These are phyloP conservation scores for Cinclus mexicanus DNA, from an alignment of 2,113 vertebrate genomes.

Conservation along the genomic window DNA sequence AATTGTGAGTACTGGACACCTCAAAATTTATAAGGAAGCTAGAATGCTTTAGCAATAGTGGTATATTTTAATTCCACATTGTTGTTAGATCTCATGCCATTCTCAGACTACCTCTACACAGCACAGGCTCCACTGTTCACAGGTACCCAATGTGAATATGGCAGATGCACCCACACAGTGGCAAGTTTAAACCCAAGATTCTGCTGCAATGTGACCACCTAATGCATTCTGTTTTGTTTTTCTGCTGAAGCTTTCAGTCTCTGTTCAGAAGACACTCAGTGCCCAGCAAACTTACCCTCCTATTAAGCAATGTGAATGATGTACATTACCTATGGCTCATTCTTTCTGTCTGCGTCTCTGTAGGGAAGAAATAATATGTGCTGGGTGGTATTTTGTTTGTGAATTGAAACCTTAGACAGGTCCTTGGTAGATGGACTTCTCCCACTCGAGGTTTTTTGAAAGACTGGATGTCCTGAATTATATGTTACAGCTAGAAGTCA, in stretches of 20 bases:
- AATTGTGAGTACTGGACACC: neutral
- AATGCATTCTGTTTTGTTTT: neutral
- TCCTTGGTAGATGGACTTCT: neutral
- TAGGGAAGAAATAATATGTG: neutral
- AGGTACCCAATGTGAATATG: neutral
- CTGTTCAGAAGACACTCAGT: neutral
- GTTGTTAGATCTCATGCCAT: neutral
- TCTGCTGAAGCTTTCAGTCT: neutral
- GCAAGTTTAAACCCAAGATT: neutral
- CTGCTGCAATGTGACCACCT: neutral
- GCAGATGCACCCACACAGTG: neutral
- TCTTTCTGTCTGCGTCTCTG: neutral
- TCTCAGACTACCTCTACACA: neutral
- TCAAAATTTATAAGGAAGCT: neutral
- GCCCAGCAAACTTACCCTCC: neutral
- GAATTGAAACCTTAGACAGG: neutral
- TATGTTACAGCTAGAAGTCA: neutral
- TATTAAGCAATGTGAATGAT: neutral
- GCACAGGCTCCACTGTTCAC: neutral
- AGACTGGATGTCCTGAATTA: neutral
- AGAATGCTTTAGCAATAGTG: neutral
- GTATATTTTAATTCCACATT: neutral
- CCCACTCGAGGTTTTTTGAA: neutral
- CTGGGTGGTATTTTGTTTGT: neutral
- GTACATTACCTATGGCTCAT: neutral